Conservation (phyloP, 2,113 vertebrate species). For the Formicarius rufipectus region DNA sequence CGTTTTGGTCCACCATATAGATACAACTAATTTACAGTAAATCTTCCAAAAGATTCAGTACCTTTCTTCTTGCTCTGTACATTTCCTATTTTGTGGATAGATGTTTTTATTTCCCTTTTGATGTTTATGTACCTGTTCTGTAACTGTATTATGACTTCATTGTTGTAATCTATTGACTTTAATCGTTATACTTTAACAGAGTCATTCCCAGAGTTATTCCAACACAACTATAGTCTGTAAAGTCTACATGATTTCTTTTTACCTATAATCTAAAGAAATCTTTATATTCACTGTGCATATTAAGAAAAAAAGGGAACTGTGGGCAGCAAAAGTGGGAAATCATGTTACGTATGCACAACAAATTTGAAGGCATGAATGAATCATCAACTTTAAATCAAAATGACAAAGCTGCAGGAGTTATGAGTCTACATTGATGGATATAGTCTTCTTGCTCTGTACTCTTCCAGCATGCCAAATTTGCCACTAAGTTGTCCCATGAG, state of each 20-base stretch:
- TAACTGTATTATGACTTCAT: neutral
- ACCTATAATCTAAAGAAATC: neutral
- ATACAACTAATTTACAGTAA: neutral
- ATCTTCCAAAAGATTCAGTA: neutral
- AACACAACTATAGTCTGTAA: neutral
- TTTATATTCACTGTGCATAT: neutral
- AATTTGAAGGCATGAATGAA: neutral
- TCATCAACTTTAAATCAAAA: slow-evolving; percentile 16
- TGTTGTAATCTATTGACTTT: neutral
- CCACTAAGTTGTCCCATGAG: neutral
- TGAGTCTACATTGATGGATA: neutral
- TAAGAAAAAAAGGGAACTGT: neutral
- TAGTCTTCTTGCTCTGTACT: neutral
- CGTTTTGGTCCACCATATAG: neutral
- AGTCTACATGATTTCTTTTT: neutral
- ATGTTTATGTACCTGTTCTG: slow-evolving; percentile 5
- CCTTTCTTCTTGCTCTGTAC: neutral
- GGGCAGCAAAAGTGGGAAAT: neutral
- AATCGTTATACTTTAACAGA: neutral
- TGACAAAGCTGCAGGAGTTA: neutral
- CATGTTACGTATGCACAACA: neutral
- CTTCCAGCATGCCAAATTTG: neutral
- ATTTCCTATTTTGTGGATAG: neutral
- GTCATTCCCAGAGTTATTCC: neutral
- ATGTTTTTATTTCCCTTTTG: neutral